Conservation (phyloP, 37 sponge, comb jelly and placozoan species). For the Cladorhizidae sp. region DNA sequence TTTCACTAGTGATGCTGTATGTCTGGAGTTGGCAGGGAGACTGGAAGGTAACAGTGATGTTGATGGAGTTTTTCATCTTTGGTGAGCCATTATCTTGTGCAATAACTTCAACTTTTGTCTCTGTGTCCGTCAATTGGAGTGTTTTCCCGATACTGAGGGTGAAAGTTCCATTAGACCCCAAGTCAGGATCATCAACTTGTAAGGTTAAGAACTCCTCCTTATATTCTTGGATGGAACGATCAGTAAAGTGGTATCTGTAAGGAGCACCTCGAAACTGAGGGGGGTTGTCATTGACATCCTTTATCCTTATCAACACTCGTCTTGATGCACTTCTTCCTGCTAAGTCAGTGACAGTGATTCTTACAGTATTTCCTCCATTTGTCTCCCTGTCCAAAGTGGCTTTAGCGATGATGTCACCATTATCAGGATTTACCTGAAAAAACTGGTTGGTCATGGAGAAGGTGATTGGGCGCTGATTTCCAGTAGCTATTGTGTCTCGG, state of each 20-base stretch:
- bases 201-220: slow-evolving; percentile 4
- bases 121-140: background rate
- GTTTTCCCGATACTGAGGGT: slow-evolving; percentile 7
- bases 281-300: slow-evolving; percentile 77
- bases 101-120: slow-evolving; percentile 23
- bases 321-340: background rate
- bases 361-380: slow-evolving; percentile 1
- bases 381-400: slow-evolving; percentile 42
- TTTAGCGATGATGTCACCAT: slow-evolving; percentile 17
- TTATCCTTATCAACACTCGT: slow-evolving; percentile 18
- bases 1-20: slow-evolving; percentile 6
- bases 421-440: slow-evolving; percentile 23
- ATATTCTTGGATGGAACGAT: background rate
- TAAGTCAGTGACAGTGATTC: slow-evolving; percentile 32
- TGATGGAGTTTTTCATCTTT: slow-evolving; percentile 3
- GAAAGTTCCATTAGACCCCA: slow-evolving; percentile 49
- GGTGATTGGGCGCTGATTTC: background rate
- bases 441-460: slow-evolving; percentile 39
- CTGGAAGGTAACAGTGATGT: slow-evolving; percentile 34
- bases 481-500: slow-evolving; percentile 13
- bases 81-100: slow-evolving; percentile 63
- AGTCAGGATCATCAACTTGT: slow-evolving; percentile 55
- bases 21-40: slow-evolving; percentile 24
- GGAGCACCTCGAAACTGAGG: slow-evolving; percentile 40
- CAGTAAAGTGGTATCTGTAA: background rate